A percentile compares a stretch with the other conserved stretches of the same genome.
phyloP scores from a whole-genome alignment of 2,113 vertebrate species.

The Rhinolophus sinicus region DNA sequence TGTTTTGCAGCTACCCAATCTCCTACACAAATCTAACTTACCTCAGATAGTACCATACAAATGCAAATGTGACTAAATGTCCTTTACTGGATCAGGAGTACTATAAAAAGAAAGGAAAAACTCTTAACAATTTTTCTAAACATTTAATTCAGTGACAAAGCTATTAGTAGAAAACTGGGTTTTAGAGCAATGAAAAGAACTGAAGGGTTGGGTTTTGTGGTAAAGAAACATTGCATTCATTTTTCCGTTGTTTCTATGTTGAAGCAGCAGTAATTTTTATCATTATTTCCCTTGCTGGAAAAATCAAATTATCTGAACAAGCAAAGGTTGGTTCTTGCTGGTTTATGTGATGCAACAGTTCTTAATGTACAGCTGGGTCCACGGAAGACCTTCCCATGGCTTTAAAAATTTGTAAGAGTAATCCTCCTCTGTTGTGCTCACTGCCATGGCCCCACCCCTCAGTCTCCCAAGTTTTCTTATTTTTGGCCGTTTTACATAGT shows the following conservation, averaged over 20 bases:
- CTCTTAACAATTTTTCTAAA: conserved; percentile 3
- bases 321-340: conserved; percentile 14
- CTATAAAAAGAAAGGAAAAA: conserved; percentile 41
- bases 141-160: conserved; percentile 46
- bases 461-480: neutral
- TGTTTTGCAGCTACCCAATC: neutral
- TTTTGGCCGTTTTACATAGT: conserved; percentile 47
- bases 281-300: conserved; percentile 11
- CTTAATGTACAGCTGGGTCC: neutral
- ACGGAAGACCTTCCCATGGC: neutral
- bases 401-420: neutral
- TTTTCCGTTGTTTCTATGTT: conserved; percentile 16
- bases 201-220: neutral
- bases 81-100: conserved; percentile 39
- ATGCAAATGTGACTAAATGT: neutral
- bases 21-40: conserved; percentile 47
- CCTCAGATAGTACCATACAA: conserved; percentile 44
- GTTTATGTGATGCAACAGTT: conserved; percentile 10
- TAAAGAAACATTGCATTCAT: conserved; percentile 22
- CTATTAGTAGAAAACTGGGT: neutral
- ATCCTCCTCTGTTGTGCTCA: neutral
- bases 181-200: conserved; percentile 49
- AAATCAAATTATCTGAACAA: conserved; percentile 27
- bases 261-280: conserved; percentile 6
- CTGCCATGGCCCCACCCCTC: neutral